phyloP scores from a whole-genome alignment of 2,888 invertebrate genomes.

The Tetrapedia diversipes region DNA sequence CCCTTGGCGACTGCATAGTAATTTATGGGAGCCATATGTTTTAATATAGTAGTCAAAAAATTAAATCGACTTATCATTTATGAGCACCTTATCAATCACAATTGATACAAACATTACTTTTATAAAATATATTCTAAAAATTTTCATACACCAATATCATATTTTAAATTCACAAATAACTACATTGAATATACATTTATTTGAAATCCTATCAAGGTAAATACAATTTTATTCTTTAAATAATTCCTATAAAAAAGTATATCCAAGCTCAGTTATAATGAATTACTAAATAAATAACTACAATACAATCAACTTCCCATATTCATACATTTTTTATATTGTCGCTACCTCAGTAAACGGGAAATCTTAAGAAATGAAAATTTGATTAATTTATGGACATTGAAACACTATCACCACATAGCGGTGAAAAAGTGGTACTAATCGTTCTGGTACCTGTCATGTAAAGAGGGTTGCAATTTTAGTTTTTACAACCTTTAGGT shows the following conservation, averaged over 20 bases:
- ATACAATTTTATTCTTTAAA: not conserved
- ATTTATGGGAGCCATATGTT: conserved; percentile 41
- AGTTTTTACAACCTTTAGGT: no score
- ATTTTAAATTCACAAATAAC: not conserved
- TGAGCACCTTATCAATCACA: not conserved
- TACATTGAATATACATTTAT: not conserved
- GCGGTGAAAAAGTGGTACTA: no score
- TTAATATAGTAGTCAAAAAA: not conserved
- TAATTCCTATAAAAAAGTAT: not conserved
- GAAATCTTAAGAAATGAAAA: no score
- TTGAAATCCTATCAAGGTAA: not conserved
- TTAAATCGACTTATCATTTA: not conserved
- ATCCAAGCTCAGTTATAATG: not conserved
- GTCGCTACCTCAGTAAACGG: no score
- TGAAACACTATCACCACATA: no score
- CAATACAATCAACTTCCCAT: no score
- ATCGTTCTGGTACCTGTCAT: no score
- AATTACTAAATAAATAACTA: no score
- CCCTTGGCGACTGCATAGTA: conserved; percentile 67
- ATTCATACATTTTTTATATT: no score
- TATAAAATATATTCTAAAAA: not conserved
- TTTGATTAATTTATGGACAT: no score
- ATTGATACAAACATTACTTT: not conserved
- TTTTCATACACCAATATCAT: not conserved
- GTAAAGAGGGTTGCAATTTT: no score